These are phyloP conservation scores for Apogon talboti DNA, from an alignment of 2,797 vertebrate species.

Conservation along the genomic window DNA sequence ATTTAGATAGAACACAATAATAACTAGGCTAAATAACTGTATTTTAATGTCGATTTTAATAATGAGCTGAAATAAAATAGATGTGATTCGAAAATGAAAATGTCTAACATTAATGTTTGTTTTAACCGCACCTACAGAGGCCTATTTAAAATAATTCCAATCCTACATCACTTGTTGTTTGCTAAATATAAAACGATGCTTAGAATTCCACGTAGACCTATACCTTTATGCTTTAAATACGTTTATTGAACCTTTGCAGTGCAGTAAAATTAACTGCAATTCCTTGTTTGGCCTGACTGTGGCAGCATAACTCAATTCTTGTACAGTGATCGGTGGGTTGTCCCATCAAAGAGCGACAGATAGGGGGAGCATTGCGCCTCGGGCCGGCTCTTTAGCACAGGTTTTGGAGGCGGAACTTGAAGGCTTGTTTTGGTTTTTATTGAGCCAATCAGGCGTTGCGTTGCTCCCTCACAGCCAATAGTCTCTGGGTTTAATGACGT, in stretches of 20 bases:
- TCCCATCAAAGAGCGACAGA: constrained; percentile 1
- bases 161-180: not conserved
- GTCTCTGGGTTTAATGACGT: not conserved
- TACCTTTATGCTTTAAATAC: not conserved
- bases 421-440: constrained; percentile 61
- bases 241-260: not conserved
- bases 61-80: too few species aligned
- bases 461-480: constrained; percentile 44
- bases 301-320: constrained; percentile 73
- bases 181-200: not conserved
- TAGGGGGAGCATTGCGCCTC: constrained; percentile 13
- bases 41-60: too few species aligned
- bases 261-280: constrained; percentile 39
- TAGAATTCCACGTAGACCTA: not conserved
- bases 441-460: constrained; percentile 40
- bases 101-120: not conserved
- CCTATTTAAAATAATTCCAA: not conserved
- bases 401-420: constrained; percentile 44
- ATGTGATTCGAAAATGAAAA: not conserved
- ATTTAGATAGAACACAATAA: too few species aligned
- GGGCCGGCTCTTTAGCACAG: constrained; percentile 4
- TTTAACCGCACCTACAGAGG: not conserved
- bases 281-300: constrained; percentile 65
- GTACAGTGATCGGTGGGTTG: constrained; percentile 13
- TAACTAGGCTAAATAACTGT: too few species aligned